Conservation (phyloP, 2,888 invertebrate species). For the Pandemis cinnamomeana region DNA sequence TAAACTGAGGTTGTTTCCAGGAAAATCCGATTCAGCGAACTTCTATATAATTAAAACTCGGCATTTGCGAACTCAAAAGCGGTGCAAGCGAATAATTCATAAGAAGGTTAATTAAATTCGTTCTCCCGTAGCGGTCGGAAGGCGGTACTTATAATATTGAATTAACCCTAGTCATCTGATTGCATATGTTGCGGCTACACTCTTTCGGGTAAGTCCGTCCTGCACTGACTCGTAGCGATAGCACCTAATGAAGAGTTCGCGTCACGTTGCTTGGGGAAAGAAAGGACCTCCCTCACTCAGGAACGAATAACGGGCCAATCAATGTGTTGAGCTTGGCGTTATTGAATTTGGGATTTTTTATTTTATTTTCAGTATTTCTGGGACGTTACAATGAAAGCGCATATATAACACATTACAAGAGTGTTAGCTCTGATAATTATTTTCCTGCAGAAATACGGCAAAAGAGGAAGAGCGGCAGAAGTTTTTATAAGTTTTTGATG, state of each 20-base stretch:
- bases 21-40: constrained; percentile 59
- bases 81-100: constrained; percentile 66
- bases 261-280: constrained; percentile 45
- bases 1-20: constrained; percentile 53
- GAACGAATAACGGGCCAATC: neutral
- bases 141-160: constrained; percentile 39
- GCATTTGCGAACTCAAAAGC: constrained; percentile 62
- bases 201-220: neutral
- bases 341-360: no score
- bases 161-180: constrained; percentile 24
- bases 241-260: constrained; percentile 52
- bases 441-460: no score
- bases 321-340: neutral
- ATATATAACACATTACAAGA: no score
- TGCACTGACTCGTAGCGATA: constrained; percentile 13
- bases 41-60: constrained; percentile 66
- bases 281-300: neutral
- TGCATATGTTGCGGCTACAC: constrained; percentile 21
- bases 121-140: constrained; percentile 54
- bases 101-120: constrained; percentile 70
- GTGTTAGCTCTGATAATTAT: no score
- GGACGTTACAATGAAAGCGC: no score
- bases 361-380: no score
- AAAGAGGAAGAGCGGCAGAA: no score
- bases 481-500: no score